Percentiles rank a stretch among this genome's conserved stretches.
phyloP scores from a whole-genome alignment of 2,888 invertebrate species.

The Fabriciana adippe region DNA sequence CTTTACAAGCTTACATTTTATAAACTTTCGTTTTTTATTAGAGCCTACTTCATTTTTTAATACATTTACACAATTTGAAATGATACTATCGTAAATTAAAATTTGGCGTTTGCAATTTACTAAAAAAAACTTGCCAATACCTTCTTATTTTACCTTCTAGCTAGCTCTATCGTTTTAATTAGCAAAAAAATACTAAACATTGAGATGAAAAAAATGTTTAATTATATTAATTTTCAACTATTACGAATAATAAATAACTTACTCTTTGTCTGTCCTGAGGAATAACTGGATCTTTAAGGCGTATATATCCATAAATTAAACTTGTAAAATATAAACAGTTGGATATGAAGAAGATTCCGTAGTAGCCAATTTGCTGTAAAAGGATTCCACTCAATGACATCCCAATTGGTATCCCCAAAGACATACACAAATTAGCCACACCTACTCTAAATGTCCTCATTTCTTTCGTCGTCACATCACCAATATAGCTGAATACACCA shows the following conservation, averaged over 20 bases:
- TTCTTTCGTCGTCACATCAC: constrained; percentile 82
- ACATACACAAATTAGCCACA: constrained; percentile 83
- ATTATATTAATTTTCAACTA: too few species aligned
- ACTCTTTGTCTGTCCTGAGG: constrained; percentile 68
- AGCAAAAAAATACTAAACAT: too few species aligned
- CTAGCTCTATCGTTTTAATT: too few species aligned
- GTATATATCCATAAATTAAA: constrained; percentile 75
- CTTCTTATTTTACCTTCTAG: too few species aligned
- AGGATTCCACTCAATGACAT: constrained; percentile 82
- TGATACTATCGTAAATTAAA: too few species aligned
- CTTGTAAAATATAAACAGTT: constrained; percentile 78
- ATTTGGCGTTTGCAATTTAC: too few species aligned
- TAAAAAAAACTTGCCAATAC: too few species aligned
- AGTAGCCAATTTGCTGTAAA: constrained; percentile 75
- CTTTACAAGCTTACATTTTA: constrained; percentile 22
- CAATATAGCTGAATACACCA: constrained; percentile 84
- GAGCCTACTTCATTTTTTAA: not conserved
- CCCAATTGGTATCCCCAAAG: constrained; percentile 83
- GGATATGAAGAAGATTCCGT: constrained; percentile 77
- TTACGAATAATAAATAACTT: constrained; percentile 47
- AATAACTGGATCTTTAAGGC: constrained; percentile 72
- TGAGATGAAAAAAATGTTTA: too few species aligned
- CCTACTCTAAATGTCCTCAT: constrained; percentile 84
- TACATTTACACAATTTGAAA: not conserved
- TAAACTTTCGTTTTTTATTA: constrained; percentile 16